Evolutionary conservation across 2,888 invertebrate genomes (phyloP).

Genomic region (Vesta saturnalis): DNA sequence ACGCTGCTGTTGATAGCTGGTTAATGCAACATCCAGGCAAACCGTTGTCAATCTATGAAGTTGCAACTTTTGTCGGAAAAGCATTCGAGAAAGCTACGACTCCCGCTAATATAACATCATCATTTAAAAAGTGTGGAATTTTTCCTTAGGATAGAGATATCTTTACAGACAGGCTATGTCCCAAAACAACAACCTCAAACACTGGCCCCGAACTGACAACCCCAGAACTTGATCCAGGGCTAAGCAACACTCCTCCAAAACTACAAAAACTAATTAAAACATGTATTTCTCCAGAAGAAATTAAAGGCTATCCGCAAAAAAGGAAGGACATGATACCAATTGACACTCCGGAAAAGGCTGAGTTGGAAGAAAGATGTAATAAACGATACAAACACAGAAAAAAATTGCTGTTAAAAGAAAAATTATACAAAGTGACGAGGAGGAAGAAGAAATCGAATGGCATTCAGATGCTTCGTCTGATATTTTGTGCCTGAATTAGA

Average conservation of each 20-base stretch:
- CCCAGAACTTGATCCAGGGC: background rate
- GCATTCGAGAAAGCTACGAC: conserved; percentile 16
- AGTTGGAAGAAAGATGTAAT: background rate
- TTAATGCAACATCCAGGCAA: conserved; percentile 56
- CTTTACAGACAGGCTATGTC: background rate
- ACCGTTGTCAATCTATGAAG: conserved; percentile 57
- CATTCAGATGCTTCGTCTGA: background rate
- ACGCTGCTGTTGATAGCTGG: conserved; percentile 53
- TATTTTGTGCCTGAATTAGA: background rate
- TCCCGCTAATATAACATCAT: too few relatives aligned
- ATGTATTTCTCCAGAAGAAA: background rate
- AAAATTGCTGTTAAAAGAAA: too few relatives aligned
- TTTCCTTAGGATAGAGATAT: too few relatives aligned
- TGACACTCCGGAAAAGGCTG: background rate
- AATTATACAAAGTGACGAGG: background rate
- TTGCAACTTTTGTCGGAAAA: conserved; percentile 45
- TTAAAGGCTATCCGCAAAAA: background rate
- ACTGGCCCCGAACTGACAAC: background rate
- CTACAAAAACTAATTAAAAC: too few relatives aligned
- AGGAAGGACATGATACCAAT: background rate
- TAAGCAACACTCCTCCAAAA: background rate
- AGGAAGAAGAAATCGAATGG: background rate
- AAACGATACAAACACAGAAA: background rate
- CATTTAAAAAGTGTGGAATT: too few relatives aligned
- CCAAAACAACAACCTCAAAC: background rate